A percentile compares a stretch with the other conserved stretches of the same genome.
Conservation (phyloP, 2,797 vertebrate genomes). For the Orientallactaga sibirica region DNA sequence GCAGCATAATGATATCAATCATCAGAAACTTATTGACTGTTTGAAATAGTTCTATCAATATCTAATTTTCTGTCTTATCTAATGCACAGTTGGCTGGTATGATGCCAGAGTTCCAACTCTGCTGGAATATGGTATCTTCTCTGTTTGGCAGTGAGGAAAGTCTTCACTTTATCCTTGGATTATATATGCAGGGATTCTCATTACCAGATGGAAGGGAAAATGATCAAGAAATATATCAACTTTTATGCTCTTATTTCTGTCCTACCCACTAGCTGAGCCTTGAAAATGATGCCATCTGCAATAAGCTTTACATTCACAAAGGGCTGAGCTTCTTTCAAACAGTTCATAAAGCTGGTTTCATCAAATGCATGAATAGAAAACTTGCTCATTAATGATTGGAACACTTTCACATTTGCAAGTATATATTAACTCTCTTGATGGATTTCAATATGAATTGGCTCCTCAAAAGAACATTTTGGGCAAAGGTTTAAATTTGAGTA, state of each 20-base stretch:
- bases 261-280: background rate
- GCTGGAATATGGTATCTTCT: constrained; percentile 83
- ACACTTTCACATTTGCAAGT: background rate
- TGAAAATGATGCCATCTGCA: background rate
- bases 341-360: background rate
- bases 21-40: constrained; percentile 88
- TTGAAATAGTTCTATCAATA: constrained; percentile 91
- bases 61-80: constrained; percentile 89
- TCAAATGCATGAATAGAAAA: constrained; percentile 11
- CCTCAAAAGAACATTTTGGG: background rate
- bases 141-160: constrained; percentile 75
- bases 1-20: constrained; percentile 88
- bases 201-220: constrained; percentile 23
- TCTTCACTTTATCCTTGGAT: constrained; percentile 72
- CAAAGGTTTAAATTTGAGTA: background rate
- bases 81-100: constrained; percentile 84
- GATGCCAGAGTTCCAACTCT: constrained; percentile 81
- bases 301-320: background rate
- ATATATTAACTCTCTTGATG: background rate
- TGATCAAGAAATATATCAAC: background rate
- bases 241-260: background rate
- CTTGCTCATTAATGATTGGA: background rate
- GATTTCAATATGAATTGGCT: background rate
- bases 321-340: background rate
- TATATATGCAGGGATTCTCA: constrained; percentile 45